Evolutionary conservation across 2,797 vertebrate genomes (phyloP).

Genomic region (Pangasius djambal): DNA sequence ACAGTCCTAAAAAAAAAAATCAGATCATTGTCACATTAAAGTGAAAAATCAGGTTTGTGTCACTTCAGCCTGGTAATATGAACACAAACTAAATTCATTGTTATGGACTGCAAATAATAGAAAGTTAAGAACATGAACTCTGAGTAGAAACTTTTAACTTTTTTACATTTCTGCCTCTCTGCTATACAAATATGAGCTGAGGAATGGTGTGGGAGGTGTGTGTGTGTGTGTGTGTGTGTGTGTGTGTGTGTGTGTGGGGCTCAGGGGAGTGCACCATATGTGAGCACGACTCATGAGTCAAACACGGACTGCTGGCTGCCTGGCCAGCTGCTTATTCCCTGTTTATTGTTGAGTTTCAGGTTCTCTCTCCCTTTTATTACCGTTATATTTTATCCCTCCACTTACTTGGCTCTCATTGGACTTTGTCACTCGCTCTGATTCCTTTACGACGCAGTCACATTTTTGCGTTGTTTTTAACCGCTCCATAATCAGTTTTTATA

Average conservation of each 20-base stretch:
- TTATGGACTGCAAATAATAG: not conserved
- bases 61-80: not conserved
- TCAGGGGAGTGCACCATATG: conserved; percentile 42
- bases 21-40: not conserved
- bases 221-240: not conserved
- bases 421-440: conserved; percentile 15
- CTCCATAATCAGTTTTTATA: not conserved
- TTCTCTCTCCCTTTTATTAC: conserved; percentile 10
- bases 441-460: not conserved
- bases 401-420: conserved; percentile 3
- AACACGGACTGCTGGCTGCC: conserved; percentile 38
- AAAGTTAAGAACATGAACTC: not conserved
- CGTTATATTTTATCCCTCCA: conserved; percentile 13
- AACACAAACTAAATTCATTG: not conserved
- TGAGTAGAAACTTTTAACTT: not conserved
- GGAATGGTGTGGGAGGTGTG: conserved; percentile 12
- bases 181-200: not conserved
- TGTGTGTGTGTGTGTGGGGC: conserved; percentile 25
- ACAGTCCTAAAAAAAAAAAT: too few species aligned
- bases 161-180: not conserved
- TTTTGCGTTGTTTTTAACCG: not conserved
- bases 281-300: conserved; percentile 42
- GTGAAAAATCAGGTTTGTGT: not conserved
- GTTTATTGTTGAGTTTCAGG: conserved; percentile 35
- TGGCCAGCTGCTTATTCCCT: conserved; percentile 32